Conservation (phyloP, 2,113 vertebrate genomes). For the Neodon shergylaensis region DNA sequence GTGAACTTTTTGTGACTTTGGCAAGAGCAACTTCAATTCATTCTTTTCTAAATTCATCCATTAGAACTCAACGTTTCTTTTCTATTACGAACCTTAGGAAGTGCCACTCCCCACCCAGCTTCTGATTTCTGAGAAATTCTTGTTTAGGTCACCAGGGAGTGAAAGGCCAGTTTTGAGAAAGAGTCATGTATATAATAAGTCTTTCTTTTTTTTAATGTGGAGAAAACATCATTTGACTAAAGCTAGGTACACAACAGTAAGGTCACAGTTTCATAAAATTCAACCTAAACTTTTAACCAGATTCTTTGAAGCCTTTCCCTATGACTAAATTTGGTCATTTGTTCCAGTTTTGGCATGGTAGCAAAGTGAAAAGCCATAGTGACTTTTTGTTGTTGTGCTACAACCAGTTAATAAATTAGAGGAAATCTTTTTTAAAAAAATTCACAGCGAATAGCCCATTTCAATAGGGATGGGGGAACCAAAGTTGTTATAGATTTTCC, state of each 20-base stretch:
- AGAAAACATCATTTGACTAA: constrained; percentile 37
- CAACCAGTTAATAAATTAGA: constrained; percentile 59
- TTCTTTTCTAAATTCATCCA: constrained; percentile 66
- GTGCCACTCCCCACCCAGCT: constrained; percentile 69
- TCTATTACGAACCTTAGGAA: constrained; percentile 75
- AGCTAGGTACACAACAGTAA: constrained; percentile 44
- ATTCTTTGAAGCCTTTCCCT: constrained; percentile 59
- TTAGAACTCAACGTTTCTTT: constrained; percentile 69
- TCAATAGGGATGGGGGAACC: neutral
- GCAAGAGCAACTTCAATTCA: constrained; percentile 53
- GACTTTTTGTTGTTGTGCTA: neutral
- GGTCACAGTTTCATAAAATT: constrained; percentile 61
- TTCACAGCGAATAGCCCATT: neutral
- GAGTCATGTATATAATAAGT: constrained; percentile 50
- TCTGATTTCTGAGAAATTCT: constrained; percentile 77
- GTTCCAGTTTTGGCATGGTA: constrained; percentile 49
- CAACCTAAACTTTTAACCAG: constrained; percentile 45
- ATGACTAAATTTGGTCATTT: constrained; percentile 58
- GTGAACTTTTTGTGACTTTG: constrained; percentile 47
- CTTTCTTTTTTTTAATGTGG: neutral
- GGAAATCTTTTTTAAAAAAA: constrained; percentile 17
- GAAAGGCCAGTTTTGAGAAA: constrained; percentile 67
- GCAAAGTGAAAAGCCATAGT: constrained; percentile 48
- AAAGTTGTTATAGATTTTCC: neutral
- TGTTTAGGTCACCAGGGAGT: constrained; percentile 61